Base-by-base conservation (phyloP, 2,888 invertebrate species). In the Ichneumon xanthorius region DNA sequence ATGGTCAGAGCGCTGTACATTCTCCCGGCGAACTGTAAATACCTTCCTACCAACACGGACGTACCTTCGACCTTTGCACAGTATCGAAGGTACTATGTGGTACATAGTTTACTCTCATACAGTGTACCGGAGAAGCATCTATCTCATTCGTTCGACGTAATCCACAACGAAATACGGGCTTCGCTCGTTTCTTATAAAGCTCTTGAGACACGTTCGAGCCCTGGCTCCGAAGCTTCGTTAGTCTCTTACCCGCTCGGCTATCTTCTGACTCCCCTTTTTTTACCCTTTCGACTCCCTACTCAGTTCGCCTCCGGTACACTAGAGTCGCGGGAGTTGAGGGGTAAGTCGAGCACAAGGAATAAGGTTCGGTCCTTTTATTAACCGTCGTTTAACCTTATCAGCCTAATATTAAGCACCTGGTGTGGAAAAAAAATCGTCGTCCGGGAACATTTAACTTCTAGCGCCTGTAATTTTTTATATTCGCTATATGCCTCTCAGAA, bases 121-220 rank as follows among this genome's bases (percentile, higher is more conserved):
- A 80, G 55, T 45, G 19, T 33, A 73, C 40, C 33, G 63, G 16
- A 19, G 63, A 33, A 50, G 65, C 65, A 63, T 72, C 40, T 40
- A 65, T 67, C 71, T 55, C 50, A 55, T 72, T 73, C 73, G 73
- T 30, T 73, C 73, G 73, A 55, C 55, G 67, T 80, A 73, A 80
- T 73, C 73, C 67, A 73, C 80, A 73, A 80, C 73, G 73, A 71
- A 79, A 63, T 71, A 67, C 45, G 40, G 19, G 72, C 30, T 73
- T 80, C 53, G 67, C 72, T n/a, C 67, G 72, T 80, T 73, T 73
- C 73, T 80, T 73, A 63, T 33, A 80, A 73, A 73, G 80, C 80
- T 80, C 67, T 80, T 67, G 73, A 80, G 80, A 80, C 73, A 67
- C 80, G 67, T 80, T 73, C 80, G 80, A 80, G 65, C 58, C 80